Percentiles rank a stretch among this genome's conserved stretches.
Evolutionary conservation across 2,113 vertebrate species (phyloP).

Genomic region (Chionomys nivalis): DNA sequence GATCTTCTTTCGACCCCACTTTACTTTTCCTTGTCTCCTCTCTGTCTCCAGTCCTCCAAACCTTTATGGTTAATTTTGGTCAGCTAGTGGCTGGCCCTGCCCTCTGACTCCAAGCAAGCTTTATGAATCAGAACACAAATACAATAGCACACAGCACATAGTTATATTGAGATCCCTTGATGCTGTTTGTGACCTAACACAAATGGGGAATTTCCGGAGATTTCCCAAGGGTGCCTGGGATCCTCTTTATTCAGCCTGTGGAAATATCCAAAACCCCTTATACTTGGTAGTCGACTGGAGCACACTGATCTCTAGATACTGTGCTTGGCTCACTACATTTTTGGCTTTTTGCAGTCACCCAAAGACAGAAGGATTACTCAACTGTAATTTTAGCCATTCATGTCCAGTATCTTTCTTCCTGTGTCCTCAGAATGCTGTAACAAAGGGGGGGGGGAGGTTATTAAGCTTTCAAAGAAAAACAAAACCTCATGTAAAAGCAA

Average conservation of each 20-base stretch:
- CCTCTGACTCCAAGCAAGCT: too few relatives aligned
- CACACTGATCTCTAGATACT: not conserved
- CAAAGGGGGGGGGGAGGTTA: not conserved
- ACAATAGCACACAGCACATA: not conserved
- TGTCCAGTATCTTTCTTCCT: not conserved
- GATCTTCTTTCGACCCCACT: too few relatives aligned
- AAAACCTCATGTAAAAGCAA: not conserved
- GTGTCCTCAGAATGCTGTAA: not conserved
- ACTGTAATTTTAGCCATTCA: not conserved
- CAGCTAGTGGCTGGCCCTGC: too few relatives aligned
- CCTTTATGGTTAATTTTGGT: too few relatives aligned
- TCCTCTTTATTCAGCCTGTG: not conserved
- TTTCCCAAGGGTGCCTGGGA: not conserved
- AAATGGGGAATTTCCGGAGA: too few relatives aligned
- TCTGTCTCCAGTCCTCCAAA: too few relatives aligned
- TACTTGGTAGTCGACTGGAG: not conserved
- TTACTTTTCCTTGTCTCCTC: too few relatives aligned
- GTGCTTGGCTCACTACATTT: not conserved
- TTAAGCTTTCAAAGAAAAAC: not conserved
- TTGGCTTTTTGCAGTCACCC: not conserved
- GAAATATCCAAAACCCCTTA: not conserved
- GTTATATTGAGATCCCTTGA: not conserved
- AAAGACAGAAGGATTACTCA: not conserved
- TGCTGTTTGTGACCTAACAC: not conserved
- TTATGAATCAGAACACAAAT: too few relatives aligned